Base-by-base conservation (phyloP, 2,113 vertebrate species). In the Muscicapa adusta region DNA sequence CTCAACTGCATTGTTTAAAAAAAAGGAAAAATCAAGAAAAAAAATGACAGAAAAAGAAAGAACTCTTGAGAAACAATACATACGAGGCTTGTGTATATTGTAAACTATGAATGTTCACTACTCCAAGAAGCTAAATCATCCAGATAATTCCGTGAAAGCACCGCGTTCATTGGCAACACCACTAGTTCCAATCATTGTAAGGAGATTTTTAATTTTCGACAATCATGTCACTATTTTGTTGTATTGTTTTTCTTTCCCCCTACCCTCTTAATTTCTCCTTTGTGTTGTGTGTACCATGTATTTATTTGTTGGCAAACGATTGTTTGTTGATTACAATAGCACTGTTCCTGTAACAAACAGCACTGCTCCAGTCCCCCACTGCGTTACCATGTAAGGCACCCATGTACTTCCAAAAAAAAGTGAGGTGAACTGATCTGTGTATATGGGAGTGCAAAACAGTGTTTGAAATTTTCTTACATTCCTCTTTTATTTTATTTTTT, bases 261-360 rank as follows among this genome's bases (percentile, higher is more conserved):
- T 16, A 14, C 94, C 92, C 78, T 62, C 81, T 70, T 93, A 95
- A 97, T 96, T 97, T 98, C 91, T 97, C 79, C 96, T 98, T 97
- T 99, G 98, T 98, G 98, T 98, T 98, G 97, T 84, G 98, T 98
- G 98, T 99, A 98, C 98, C 98, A 97, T 99, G 99, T 99, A 99
- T 99, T 99, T 99, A 99, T 99, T 99, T 99, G 98, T 98, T 98
- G 98, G 98, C 98, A 99, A 99, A 99, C 98, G 98, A 97, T 98
- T 98, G 99, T 99, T 99, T 98, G 99, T 99, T 99, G 99, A 98
- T 99, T 98, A 95, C 98, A 95, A 87, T 98, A 99, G 99, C 99
- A 99, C 99, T 99, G 99, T 99, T 99, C 98, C 97, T 93, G 4
- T 96, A 95, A 96, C 96, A 92, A 94, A 99, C 98, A 99, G 99